phyloP scores from a whole-genome alignment of 2,113 vertebrate species.

The Gopherus evgoodei region DNA sequence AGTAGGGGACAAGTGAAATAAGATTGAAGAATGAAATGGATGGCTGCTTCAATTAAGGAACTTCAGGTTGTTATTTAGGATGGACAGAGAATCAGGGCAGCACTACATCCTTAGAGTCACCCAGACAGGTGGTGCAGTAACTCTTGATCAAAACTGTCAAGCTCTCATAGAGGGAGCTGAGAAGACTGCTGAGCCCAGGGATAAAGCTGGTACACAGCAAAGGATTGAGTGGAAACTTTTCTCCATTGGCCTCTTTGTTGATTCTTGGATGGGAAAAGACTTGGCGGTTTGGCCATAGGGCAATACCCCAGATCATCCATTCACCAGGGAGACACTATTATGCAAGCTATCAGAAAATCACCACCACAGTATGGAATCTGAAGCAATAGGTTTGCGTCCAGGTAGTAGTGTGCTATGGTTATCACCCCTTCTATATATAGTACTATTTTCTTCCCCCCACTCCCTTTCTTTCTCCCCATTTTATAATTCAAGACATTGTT shows the following conservation, averaged over 20 bases:
- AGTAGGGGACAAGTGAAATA: not conserved
- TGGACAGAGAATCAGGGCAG: not conserved
- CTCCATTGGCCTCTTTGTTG: too few species aligned
- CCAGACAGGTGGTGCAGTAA: not conserved
- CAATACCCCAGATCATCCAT: constrained; percentile 40
- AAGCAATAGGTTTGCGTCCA: too few species aligned
- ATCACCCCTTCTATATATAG: not conserved
- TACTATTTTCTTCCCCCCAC: too few species aligned
- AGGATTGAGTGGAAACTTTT: too few species aligned
- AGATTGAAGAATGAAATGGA: not conserved
- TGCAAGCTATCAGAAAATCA: constrained; percentile 2
- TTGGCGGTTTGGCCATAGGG: not conserved
- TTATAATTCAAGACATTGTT: too few species aligned
- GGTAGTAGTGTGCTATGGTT: not conserved
- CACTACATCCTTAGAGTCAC: not conserved
- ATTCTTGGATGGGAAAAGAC: too few species aligned
- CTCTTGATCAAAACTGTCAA: not conserved
- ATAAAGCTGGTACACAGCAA: too few species aligned
- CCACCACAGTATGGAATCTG: not conserved
- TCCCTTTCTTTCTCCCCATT: too few species aligned
- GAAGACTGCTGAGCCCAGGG: too few species aligned
- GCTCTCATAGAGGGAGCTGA: too few species aligned
- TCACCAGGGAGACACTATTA: constrained; percentile 8
- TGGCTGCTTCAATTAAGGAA: not conserved
- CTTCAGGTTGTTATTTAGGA: not conserved